Evolutionary conservation across 2,113 vertebrate genomes (phyloP), one percentile per base, ranked within the genome.

Genomic region (Irena cyanogastra): DNA sequence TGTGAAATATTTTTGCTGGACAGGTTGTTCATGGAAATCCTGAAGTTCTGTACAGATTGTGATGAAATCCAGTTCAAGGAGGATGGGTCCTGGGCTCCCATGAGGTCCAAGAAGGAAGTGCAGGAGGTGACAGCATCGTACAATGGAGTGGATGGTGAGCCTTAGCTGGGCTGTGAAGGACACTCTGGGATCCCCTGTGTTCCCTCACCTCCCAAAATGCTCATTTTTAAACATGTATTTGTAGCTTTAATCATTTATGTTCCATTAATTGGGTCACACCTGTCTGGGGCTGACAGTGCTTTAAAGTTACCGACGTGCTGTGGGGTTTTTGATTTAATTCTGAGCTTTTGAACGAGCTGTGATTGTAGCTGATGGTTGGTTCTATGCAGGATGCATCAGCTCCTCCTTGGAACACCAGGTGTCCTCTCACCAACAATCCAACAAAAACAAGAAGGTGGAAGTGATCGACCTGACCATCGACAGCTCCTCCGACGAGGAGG

Each of bases 1-100:
- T 45, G 1, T 0, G 13, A 12, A 20, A 9, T 33, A 28, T 4
- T 89, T 96, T 33, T 96, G 69, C 8, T 82, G 81, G 68, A 11
- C 96, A 99, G 99, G 93, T 98, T 99, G 95, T 99, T 99, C 95
- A 99, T 99, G 98, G 99, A 99, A 97, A 99, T 99, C 97, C 98
- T 99, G 65, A 99, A 99, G 97, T 99, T 98, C 91, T 99, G 99
- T 80, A 98, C 98, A 82, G 99, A 99, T 80, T 99, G 99, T 93
- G 99, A 99, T 61, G 99, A 99, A 93, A 99, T 99, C 96, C 99
- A 99, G 97, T 99, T 99, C 74, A 99, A 99, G 87, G 99, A 99
- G 92, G 99, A 99, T 31, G 99, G 99, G 17, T 99, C 98, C 9
- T 99, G 99, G 99, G 98, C 99, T 97, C 99, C 99, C 49, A 99